Evolutionary conservation across 1,140 invertebrate species (phyloP), one percentile per base, ranked within the genome.

Genomic region (Thalassaphorura encarpata): DNA sequence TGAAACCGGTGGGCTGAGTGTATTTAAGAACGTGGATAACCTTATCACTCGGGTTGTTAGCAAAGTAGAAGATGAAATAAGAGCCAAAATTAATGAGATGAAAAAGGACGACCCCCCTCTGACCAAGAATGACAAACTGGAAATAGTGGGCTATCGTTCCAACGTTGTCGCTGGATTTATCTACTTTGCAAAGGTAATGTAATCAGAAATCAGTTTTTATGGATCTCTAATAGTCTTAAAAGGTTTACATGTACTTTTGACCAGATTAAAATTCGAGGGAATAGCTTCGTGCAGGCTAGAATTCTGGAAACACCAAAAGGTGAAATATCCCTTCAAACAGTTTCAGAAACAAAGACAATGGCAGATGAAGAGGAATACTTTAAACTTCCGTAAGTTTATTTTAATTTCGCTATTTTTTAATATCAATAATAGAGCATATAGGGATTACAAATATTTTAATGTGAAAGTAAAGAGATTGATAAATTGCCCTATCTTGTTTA

Each of bases 191-290:
- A 51, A 51, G 31, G 48, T 51, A 5, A 51, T 4, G 19, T 51
- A 11, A 11, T 36, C 33, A 8, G 8, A 36, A 21, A n/a, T n/a
- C n/a, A n/a, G n/a, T n/a, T n/a, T n/a, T n/a, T n/a, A n/a, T n/a
- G n/a, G n/a, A n/a, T n/a, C n/a, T n/a, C n/a, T n/a, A n/a, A n/a
- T n/a, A n/a, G n/a, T n/a, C n/a, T n/a, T n/a, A n/a, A n/a, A n/a
- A n/a, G n/a, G n/a, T n/a, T n/a, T n/a, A n/a, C n/a, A n/a, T n/a
- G n/a, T n/a, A n/a, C n/a, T n/a, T n/a, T n/a, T n/a, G n/a, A n/a
- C n/a, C n/a, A 51, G 48, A 51, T 51, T 8, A 51, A 51, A 39
- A 51, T 51, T n/a, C 48, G n/a, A 36, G 48, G 48, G 6, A 11
- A 36, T 13, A 33, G 27, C 31, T 51, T 51, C 21, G 31, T 51